These are phyloP conservation scores for Heliconius nattereri DNA, from an alignment of 1,140 invertebrate species.

Conservation along the genomic window DNA sequence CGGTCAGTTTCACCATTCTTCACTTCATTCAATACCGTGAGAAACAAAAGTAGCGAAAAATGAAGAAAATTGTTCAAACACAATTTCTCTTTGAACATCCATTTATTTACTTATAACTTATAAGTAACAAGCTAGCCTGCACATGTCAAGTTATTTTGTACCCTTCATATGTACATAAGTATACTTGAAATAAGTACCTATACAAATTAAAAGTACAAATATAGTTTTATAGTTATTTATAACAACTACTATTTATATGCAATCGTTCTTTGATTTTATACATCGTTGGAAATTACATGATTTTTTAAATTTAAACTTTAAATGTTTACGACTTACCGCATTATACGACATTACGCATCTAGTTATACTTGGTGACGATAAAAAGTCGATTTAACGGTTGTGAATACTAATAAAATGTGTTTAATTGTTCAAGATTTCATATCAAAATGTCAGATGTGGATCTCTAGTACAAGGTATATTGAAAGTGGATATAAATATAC, in stretches of 20 bases:
- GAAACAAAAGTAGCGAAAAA: neutral
- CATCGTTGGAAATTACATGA: slow-evolving; percentile 12
- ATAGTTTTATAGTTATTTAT: neutral
- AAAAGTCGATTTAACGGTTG: slow-evolving; percentile 59
- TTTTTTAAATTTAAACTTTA: slow-evolving; percentile 25
- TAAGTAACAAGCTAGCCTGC: neutral
- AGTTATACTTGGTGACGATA: slow-evolving; percentile 55
- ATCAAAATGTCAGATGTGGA: slow-evolving; percentile 25
- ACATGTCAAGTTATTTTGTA: too few species aligned
- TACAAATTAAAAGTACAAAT: neutral
- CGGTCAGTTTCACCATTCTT: neutral
- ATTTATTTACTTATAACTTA: neutral
- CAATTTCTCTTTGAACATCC: neutral
- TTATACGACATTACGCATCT: slow-evolving; percentile 49
- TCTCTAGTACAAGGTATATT: neutral
- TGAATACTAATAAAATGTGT: slow-evolving; percentile 55
- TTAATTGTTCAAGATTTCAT: slow-evolving; percentile 56
- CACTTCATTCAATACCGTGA: neutral
- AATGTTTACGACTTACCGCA: slow-evolving; percentile 57
- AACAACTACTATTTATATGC: slow-evolving; percentile 5
- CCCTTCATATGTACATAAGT: too few species aligned
- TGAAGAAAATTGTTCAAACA: neutral
- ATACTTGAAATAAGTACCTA: neutral
- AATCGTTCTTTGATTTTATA: slow-evolving; percentile 6
- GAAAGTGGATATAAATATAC: slow-evolving; percentile 4